phyloP scores from a whole-genome alignment of 2,797 vertebrate genomes.

The Anguilla megastoma region DNA sequence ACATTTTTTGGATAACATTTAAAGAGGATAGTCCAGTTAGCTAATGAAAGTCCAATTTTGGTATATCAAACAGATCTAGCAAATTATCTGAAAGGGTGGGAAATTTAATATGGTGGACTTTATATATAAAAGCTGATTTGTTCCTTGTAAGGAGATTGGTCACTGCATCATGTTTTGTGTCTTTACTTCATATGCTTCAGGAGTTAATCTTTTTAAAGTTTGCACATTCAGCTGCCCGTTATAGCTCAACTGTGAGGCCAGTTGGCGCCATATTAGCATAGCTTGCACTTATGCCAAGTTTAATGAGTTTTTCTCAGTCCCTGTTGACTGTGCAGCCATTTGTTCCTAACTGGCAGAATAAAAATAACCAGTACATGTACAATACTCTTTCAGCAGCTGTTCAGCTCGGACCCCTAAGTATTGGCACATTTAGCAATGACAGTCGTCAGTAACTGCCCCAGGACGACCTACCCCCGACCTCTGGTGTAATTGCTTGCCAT shows the following conservation, averaged over 20 bases:
- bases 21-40: background rate
- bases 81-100: background rate
- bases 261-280: background rate
- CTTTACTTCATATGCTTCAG: background rate
- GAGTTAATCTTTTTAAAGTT: background rate
- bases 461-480: background rate
- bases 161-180: background rate
- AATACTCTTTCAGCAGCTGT: background rate
- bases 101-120: background rate
- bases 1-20: background rate
- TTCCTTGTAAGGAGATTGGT: background rate
- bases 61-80: background rate
- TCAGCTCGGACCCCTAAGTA: background rate
- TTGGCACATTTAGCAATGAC: background rate
- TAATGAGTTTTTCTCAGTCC: background rate
- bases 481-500: background rate
- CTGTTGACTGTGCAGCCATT: background rate
- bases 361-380: background rate
- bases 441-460: background rate
- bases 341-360: conserved; percentile 1
- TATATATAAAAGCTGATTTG: background rate
- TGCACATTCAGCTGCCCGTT: background rate
- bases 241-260: background rate
- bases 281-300: background rate
- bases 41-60: background rate